A percentile compares a stretch with the other conserved stretches of the same genome.
phyloP scores from a whole-genome alignment of 2,113 vertebrate species.

The Rana temporaria region DNA sequence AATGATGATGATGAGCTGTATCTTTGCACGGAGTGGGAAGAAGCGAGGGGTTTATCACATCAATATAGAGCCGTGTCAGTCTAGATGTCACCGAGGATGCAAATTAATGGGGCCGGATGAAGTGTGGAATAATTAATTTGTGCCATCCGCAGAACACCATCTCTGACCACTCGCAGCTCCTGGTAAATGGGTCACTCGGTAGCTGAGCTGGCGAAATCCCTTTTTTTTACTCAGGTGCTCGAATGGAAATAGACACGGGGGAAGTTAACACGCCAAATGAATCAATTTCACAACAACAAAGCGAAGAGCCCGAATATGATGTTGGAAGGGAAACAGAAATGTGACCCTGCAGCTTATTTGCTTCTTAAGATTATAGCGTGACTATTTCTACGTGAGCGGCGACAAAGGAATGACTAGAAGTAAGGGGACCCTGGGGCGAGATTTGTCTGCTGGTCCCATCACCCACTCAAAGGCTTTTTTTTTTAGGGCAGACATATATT shows the following conservation, averaged over 20 bases:
- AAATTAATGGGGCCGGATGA: conserved; percentile 24
- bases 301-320: too few species aligned
- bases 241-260: neutral
- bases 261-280: neutral
- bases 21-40: neutral
- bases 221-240: neutral
- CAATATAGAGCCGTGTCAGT: neutral
- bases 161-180: neutral
- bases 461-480: too few species aligned
- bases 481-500: too few species aligned
- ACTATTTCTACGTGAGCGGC: too few species aligned
- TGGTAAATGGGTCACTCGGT: conserved; percentile 19
- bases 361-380: too few species aligned
- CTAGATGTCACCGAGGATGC: conserved; percentile 26
- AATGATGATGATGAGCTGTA: neutral
- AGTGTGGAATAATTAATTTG: conserved; percentile 31
- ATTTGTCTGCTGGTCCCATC: too few species aligned
- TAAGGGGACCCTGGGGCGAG: too few species aligned
- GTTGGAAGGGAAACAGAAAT: too few species aligned
- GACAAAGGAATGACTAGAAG: too few species aligned
- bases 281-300: conserved; percentile 29
- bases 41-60: neutral
- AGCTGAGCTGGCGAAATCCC: conserved; percentile 5
- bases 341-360: too few species aligned
- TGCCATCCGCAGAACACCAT: neutral